Evolutionary conservation across 2,797 vertebrate genomes (phyloP).

Genomic region (Zalophus californianus): DNA sequence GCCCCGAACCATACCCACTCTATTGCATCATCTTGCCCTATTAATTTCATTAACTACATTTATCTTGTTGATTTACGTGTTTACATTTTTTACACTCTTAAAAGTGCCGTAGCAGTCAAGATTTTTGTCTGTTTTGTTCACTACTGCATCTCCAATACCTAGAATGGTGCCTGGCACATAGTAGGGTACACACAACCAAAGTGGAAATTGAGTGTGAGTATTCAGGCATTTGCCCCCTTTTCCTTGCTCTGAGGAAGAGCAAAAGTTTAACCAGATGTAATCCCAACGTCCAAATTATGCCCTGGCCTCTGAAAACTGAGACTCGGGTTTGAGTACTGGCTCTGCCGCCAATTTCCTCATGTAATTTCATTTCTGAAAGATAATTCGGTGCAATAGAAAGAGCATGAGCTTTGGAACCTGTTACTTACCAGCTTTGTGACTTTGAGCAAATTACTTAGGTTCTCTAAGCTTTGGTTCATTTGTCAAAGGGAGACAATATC

Average conservation of each 20-base stretch:
- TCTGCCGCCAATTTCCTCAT: neutral
- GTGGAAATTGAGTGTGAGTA: neutral
- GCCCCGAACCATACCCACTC: neutral
- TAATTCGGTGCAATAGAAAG: neutral
- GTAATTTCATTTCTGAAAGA: neutral
- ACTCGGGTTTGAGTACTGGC: neutral
- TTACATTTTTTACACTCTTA: neutral
- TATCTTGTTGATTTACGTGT: neutral
- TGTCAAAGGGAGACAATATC: slow-evolving; percentile 38
- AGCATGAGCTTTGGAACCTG: neutral
- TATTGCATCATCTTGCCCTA: neutral
- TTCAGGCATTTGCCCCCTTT: neutral
- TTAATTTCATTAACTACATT: neutral
- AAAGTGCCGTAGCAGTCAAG: neutral
- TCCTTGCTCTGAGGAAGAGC: neutral
- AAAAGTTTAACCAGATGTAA: neutral
- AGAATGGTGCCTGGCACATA: neutral
- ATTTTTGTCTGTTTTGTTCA: slow-evolving; percentile 31
- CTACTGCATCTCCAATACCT: neutral
- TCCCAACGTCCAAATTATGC: neutral
- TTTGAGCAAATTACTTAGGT: slow-evolving; percentile 25
- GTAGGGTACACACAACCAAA: neutral
- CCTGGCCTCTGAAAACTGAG: neutral
- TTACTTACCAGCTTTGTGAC: neutral
- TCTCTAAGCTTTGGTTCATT: slow-evolving; percentile 21